Evolutionary conservation across 2,113 vertebrate species (phyloP).

Genomic region (Oreotrochilus melanogaster): DNA sequence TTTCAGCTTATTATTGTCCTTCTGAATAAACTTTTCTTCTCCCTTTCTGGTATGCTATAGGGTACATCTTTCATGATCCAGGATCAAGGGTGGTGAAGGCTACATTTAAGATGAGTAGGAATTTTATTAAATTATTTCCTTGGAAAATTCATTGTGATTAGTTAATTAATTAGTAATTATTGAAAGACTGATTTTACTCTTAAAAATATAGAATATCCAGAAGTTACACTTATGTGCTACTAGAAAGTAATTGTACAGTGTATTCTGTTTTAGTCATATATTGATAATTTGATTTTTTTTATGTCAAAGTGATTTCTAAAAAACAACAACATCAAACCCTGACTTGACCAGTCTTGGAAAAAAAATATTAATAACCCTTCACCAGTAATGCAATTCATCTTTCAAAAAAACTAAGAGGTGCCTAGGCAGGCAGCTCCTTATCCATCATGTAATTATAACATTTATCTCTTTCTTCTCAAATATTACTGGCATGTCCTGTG

Average conservation of each 20-base stretch:
- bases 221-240: accelerated
- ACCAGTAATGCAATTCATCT: background rate
- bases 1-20: background rate
- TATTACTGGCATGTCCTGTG: background rate
- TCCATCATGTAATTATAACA: background rate
- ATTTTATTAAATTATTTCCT: background rate
- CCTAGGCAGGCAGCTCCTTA: background rate
- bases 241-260: background rate
- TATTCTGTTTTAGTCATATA: background rate
- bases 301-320: background rate
- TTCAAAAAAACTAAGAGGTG: background rate
- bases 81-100: accelerated
- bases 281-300: background rate
- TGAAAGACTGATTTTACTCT: background rate
- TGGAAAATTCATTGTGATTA: background rate
- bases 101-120: background rate
- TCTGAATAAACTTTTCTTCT: background rate
- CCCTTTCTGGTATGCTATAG: background rate
- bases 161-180: background rate
- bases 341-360: background rate
- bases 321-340: background rate
- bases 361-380: background rate
- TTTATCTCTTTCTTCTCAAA: background rate
- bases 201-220: background rate
- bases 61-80: background rate